phyloP scores from a whole-genome alignment of 2,888 invertebrate species.

The Drosophila subsilvestris region DNA sequence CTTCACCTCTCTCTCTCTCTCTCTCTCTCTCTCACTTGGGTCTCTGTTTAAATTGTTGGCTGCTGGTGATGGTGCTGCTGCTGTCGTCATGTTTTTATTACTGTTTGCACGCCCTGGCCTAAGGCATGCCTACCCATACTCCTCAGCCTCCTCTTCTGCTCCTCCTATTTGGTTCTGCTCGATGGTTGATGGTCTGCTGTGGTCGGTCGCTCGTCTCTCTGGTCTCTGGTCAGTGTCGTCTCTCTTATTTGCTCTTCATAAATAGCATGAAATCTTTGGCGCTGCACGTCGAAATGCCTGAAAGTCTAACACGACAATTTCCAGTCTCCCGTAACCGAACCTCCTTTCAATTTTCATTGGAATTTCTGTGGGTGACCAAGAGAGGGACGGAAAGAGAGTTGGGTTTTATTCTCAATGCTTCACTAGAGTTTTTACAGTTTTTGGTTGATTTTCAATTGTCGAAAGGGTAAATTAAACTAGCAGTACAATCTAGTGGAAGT shows the following conservation, averaged over 20 bases:
- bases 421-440: constrained; percentile 47
- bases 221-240: constrained; percentile 7
- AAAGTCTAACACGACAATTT: constrained; percentile 76
- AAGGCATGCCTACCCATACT: constrained; percentile 40
- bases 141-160: constrained; percentile 15
- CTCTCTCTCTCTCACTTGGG: constrained; percentile 27
- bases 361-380: constrained; percentile 53
- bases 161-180: not conserved
- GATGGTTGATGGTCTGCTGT: constrained; percentile 5
- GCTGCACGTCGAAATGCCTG: constrained; percentile 74
- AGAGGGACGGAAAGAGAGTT: not conserved
- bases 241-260: constrained; percentile 74
- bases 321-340: constrained; percentile 60
- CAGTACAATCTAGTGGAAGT: constrained; percentile 21
- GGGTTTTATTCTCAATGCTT: not conserved
- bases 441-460: constrained; percentile 52
- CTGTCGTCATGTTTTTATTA: constrained; percentile 74
- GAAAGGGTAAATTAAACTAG: constrained; percentile 46
- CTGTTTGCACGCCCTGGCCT: constrained; percentile 73
- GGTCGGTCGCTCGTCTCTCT: constrained; percentile 13
- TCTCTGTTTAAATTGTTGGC: constrained; percentile 55
- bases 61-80: constrained; percentile 35
- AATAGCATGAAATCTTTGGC: constrained; percentile 77
- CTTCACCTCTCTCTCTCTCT: constrained; percentile 5
- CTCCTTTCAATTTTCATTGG: constrained; percentile 73